A percentile compares a stretch with the other conserved stretches of the same genome.
These are phyloP conservation scores for Exocentrus adspersus DNA, from an alignment of 2,888 invertebrate species.

Conservation along the genomic window DNA sequence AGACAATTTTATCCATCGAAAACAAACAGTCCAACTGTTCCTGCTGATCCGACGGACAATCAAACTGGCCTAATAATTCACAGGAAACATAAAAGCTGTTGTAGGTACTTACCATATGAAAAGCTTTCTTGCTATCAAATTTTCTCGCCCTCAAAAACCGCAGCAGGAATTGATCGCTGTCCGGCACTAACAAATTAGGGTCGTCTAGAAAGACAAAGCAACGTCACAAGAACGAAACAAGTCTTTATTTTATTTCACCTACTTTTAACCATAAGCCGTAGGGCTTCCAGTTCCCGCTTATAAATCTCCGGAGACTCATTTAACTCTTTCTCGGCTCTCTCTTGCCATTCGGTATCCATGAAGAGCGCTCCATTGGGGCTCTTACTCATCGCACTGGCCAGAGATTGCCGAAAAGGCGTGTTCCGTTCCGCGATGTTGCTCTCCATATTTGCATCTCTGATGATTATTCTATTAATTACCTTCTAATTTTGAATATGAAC, in stretches of 20 bases:
- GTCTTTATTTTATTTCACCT: conserved; percentile 36
- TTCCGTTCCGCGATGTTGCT: conserved; percentile 14
- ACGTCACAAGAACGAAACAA: not conserved
- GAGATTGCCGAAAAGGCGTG: conserved; percentile 9
- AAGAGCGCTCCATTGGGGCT: conserved; percentile 30
- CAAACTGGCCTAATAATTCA: no score
- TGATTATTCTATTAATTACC: no score
- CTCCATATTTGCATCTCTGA: conserved; percentile 33
- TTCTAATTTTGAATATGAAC: no score
- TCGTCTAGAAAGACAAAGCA: conserved; percentile 56
- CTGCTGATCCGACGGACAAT: no score
- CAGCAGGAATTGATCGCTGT: conserved; percentile 67
- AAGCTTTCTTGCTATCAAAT: conserved; percentile 65
- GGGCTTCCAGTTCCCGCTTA: conserved; percentile 53
- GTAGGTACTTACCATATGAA: conserved; percentile 61
- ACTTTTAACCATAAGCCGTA: conserved; percentile 56
- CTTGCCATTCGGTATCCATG: conserved; percentile 51
- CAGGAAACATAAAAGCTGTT: no score
- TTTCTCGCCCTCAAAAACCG: conserved; percentile 69
- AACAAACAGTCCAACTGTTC: no score
- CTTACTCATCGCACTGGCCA: conserved; percentile 35
- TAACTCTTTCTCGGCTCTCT: conserved; percentile 59
- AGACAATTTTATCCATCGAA: no score
- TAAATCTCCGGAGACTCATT: conserved; percentile 59
- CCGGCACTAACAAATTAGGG: conserved; percentile 61